These are phyloP conservation scores for Therioaphis trifolii DNA, from an alignment of 2,888 invertebrate genomes.

Conservation along the genomic window DNA sequence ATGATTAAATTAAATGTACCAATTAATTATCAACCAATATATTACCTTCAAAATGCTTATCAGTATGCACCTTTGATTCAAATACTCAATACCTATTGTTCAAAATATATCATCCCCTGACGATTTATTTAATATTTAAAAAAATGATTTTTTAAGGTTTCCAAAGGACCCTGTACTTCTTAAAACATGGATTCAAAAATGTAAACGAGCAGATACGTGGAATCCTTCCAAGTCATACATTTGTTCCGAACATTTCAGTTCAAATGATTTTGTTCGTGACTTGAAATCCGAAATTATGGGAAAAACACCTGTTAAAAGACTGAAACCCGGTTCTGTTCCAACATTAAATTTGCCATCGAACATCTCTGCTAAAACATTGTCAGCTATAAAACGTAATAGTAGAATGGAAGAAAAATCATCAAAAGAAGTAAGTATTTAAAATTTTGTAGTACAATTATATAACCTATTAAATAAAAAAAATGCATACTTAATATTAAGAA, in stretches of 20 bases:
- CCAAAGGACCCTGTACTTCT: neutral
- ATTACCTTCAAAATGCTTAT: too few relatives aligned
- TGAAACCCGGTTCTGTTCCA: neutral
- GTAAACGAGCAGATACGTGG: neutral
- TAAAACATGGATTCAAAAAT: neutral
- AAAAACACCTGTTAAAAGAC: neutral
- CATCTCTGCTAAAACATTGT: neutral
- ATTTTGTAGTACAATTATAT: neutral
- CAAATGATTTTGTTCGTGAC: neutral
- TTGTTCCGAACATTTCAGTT: neutral
- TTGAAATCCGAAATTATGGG: neutral
- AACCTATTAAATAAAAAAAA: neutral
- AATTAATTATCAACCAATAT: too few relatives aligned
- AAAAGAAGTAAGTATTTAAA: neutral
- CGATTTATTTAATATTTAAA: too few relatives aligned
- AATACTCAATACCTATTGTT: too few relatives aligned
- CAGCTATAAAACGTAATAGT: neutral
- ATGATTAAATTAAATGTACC: too few relatives aligned
- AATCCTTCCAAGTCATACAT: neutral
- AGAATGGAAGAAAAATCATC: neutral
- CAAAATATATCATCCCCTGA: too few relatives aligned
- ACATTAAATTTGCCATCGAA: neutral
- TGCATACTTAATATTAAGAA: neutral
- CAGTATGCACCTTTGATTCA: too few relatives aligned
- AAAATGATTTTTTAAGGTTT: too few relatives aligned